phyloP scores from a whole-genome alignment of 2,888 invertebrate genomes.

The Scaptomyza tumidula region DNA sequence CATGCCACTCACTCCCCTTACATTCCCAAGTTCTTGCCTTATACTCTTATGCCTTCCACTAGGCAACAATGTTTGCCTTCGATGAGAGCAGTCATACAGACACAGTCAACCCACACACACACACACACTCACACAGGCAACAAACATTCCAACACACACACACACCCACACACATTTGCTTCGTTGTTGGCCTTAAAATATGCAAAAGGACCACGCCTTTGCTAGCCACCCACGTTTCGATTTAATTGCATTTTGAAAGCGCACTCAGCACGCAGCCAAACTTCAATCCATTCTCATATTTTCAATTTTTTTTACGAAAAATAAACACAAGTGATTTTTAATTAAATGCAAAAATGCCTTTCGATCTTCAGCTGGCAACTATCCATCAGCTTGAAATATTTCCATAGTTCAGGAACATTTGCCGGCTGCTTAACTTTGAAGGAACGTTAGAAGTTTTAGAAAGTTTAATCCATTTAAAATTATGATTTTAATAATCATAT shows the following conservation, averaged over 20 bases:
- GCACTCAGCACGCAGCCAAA: slow-evolving; percentile 35
- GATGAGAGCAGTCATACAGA: slow-evolving; percentile 27
- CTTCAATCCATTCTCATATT: slow-evolving; percentile 20
- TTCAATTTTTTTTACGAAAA: slow-evolving; percentile 28
- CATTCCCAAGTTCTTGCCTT: slow-evolving; percentile 1
- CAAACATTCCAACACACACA: slow-evolving; percentile 1
- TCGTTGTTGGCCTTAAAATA: slow-evolving; percentile 39
- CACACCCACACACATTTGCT: background rate
- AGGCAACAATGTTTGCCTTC: slow-evolving; percentile 41
- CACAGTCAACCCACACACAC: slow-evolving; percentile 1
- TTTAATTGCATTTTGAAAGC: slow-evolving; percentile 60
- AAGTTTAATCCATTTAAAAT: background rate
- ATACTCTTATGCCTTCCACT: slow-evolving; percentile 4
- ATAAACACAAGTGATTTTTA: slow-evolving; percentile 9
- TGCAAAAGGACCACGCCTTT: slow-evolving; percentile 33
- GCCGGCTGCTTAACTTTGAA: background rate
- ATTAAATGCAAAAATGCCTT: slow-evolving; percentile 16
- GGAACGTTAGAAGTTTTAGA: background rate
- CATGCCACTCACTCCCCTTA: background rate
- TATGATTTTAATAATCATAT: too few species aligned
- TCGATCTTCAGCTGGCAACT: background rate
- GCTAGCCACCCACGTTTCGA: slow-evolving; percentile 28
- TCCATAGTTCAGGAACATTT: background rate
- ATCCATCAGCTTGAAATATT: background rate
- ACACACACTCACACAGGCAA: slow-evolving; percentile 8